Percentiles rank a stretch among this genome's conserved stretches.
phyloP scores from a whole-genome alignment of 2,797 vertebrate genomes.

The Microctenopoma stevenorrisi region DNA sequence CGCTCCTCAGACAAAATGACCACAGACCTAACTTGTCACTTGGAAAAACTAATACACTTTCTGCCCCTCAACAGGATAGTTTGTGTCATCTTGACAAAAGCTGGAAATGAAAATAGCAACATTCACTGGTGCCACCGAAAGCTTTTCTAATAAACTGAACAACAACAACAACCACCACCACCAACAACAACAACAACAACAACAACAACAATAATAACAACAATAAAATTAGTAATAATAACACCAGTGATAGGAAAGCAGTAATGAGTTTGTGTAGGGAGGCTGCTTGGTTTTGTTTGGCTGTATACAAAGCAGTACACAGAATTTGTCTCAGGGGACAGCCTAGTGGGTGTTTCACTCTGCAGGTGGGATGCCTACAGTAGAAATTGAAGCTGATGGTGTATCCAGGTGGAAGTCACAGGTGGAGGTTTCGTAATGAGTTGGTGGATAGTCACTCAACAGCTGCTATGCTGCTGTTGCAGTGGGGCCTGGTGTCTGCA shows the following conservation, averaged over 20 bases:
- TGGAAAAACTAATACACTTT: constrained; percentile 65
- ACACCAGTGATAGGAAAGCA: not conserved
- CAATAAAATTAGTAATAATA: not conserved
- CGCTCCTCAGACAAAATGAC: constrained; percentile 70
- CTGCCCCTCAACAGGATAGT: constrained; percentile 41
- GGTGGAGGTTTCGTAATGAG: constrained; percentile 80
- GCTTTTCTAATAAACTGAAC: not conserved
- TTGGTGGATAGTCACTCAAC: constrained; percentile 67
- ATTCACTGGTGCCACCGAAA: constrained; percentile 27
- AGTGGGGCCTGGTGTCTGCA: constrained; percentile 61
- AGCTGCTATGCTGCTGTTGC: constrained; percentile 68
- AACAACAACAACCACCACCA: not conserved
- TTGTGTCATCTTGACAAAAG: constrained; percentile 57
- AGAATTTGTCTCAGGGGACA: constrained; percentile 51
- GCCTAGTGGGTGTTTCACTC: constrained; percentile 55
- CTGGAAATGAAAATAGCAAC: constrained; percentile 35
- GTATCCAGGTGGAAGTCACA: constrained; percentile 79
- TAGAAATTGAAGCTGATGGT: constrained; percentile 68
- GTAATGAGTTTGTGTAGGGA: constrained; percentile 14
- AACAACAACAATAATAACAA: not conserved
- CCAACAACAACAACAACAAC: not conserved
- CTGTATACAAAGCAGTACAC: constrained; percentile 31
- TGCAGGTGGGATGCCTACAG: constrained; percentile 66
- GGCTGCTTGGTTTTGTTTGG: constrained; percentile 47
- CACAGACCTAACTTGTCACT: constrained; percentile 69